Evolutionary conservation across 1,140 invertebrate species (phyloP), one percentile per base, ranked within the genome.

Genomic region (Papilio polyxenes): DNA sequence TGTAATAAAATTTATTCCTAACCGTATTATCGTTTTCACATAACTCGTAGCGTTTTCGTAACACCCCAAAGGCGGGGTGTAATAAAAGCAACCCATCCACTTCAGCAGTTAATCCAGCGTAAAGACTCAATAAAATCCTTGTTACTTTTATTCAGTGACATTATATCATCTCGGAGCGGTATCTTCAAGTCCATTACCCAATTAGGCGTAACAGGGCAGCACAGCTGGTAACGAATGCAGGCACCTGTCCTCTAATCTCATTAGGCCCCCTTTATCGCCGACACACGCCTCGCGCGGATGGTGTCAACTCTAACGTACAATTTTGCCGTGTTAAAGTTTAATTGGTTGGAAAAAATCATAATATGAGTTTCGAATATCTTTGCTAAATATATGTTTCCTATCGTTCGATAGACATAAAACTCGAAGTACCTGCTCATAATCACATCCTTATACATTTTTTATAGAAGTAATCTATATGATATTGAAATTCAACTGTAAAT

Each of bases 191-290:
- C 82, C 80, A 82, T 82, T 83, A 86, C 85, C 85, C 85, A 87
- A 88, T 89, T 88, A 89, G 80, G 69, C 82, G 72, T 84, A 87
- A 86, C 85, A 85, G 82, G 85, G 75, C 76, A 48, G 59, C 80
- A 62, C 48, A 77, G 44, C 74, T 23, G 80, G 83, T 89, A 87
- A 89, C 88, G 85, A 88, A 87, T 85, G 83, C 83, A 87, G 87
- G 87, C 87, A 90, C 88, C 88, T 90, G 88, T 87, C 86, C 80
- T 84, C 83, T 89, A 83, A 89, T 85, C 80, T 83, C 81, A 85
- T 88, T 87, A 85, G 75, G 23, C 81, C 75, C 59, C 84, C 77
- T 62, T 79, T 77, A 77, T 56, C 23, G 51, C 40, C 77, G 77
- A 62, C 77, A 62, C 77, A 59, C 51, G 31, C 31, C 37, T 62